These are phyloP conservation scores for Amphipoea lucens DNA, from an alignment of 2,888 invertebrate genomes.

Conservation along the genomic window DNA sequence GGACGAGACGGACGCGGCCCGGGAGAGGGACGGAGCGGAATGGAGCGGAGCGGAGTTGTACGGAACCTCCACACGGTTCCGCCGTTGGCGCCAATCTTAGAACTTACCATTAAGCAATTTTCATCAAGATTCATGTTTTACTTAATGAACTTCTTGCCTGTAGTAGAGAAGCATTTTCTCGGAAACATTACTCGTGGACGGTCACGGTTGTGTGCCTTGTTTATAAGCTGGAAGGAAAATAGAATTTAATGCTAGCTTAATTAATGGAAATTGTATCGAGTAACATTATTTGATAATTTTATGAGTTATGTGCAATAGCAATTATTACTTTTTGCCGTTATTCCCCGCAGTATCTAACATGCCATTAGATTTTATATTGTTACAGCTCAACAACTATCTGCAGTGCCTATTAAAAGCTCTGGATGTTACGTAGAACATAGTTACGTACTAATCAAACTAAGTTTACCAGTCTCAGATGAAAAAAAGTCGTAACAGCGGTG, in stretches of 20 bases:
- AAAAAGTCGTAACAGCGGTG: not conserved
- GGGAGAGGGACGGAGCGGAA: constrained; percentile 35
- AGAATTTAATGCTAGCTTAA: constrained; percentile 40
- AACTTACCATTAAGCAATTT: constrained; percentile 84
- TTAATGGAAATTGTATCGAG: constrained; percentile 27
- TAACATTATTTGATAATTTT: constrained; percentile 28
- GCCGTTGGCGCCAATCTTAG: constrained; percentile 79
- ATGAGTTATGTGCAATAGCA: constrained; percentile 17
- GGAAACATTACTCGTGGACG: constrained; percentile 55
- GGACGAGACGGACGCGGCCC: constrained; percentile 60
- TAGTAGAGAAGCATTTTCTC: constrained; percentile 65
- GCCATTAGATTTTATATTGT: constrained; percentile 37
- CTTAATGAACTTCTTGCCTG: constrained; percentile 77
- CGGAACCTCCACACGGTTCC: constrained; percentile 46
- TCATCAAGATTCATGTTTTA: constrained; percentile 82
- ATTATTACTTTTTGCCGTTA: constrained; percentile 19
- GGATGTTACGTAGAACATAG: constrained; percentile 9
- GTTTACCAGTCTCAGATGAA: not conserved
- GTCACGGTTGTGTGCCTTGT: constrained; percentile 43
- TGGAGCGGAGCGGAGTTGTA: constrained; percentile 23
- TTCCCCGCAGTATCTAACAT: constrained; percentile 13
- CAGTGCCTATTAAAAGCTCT: constrained; percentile 7
- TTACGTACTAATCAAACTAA: constrained; percentile 6
- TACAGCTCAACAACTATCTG: not conserved
- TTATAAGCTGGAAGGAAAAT: constrained; percentile 36